Base-by-base conservation (phyloP, 2,888 invertebrate genomes). In the Lepas anatifera region DNA sequence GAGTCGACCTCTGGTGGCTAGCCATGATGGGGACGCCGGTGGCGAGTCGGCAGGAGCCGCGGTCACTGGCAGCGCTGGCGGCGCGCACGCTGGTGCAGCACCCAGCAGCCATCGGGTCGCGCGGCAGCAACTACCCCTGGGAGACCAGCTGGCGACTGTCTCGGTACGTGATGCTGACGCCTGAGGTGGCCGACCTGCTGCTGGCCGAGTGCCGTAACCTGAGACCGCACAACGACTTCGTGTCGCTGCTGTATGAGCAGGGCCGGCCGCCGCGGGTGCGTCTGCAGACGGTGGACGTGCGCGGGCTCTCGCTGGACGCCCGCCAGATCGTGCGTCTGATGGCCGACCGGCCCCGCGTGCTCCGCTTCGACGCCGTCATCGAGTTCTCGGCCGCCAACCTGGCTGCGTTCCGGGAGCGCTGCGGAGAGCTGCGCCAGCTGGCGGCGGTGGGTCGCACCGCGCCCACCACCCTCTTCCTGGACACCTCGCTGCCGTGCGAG, bases 171-270 rank as follows among this genome's bases (percentile, higher is more conserved):
- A n/a, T 66, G 66, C 39, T 66, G 66, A n/a, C 66, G 7, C 25
- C 18, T 18, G 66, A 66, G 66, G 37, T 66, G 66, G 66, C 39
- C 66, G 66, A 66, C 66, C 39, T 66, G 66, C 39, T 66, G 39
- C 66, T 66, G 66, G 39, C n/a, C 39, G 66, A 39, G 27, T 66
- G 39, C 27, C 66, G 66, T 39, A 13, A 27, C 13, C 39, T 66
- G 13, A 13, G 37, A 39, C 66, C 27, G 39, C 16, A 2, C 39
- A 37, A 41, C 66, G 3, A 37, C 66, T 66, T 37, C 27, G n/a
- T 39, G 13, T 41, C 39, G 39, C 66, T 39, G 25, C 66, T 66
- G 39, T 39, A 8, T 8, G 39, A 37, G 25, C 16, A 25, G 3
- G 66, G 35, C 11, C 66, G 39, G 25, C 35, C 25, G 27, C 39